These are phyloP conservation scores for Zosterops lateralis DNA, from an alignment of 2,113 vertebrate genomes.

Conservation along the genomic window DNA sequence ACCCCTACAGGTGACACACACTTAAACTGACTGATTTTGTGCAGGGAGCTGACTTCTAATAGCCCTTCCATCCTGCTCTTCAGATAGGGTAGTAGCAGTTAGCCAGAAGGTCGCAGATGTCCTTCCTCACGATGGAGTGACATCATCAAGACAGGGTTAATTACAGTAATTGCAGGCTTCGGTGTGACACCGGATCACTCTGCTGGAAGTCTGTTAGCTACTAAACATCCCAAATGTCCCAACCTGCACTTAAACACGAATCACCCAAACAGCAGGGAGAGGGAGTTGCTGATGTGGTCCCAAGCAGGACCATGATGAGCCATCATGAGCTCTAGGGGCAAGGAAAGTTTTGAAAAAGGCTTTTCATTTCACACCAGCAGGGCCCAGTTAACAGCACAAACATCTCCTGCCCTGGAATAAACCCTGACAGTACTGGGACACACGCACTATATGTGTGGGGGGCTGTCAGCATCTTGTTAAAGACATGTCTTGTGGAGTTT, in stretches of 20 bases:
- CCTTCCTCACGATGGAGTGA: background rate
- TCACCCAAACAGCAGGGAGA: background rate
- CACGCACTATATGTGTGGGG: background rate
- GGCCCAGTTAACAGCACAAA: background rate
- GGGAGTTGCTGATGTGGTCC: background rate
- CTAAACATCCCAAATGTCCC: background rate
- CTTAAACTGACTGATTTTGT: background rate
- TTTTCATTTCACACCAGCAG: background rate
- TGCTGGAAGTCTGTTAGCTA: background rate
- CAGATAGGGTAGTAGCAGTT: background rate
- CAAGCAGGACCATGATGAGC: background rate
- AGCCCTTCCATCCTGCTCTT: background rate
- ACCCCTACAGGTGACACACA: background rate
- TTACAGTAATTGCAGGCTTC: background rate
- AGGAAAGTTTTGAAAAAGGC: background rate
- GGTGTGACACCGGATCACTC: rapidly evolving
- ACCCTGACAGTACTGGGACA: background rate
- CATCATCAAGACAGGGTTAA: background rate
- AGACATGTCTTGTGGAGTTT: background rate
- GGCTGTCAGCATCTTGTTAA: background rate
- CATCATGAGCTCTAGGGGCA: background rate
- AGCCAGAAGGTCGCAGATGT: background rate
- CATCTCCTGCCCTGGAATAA: background rate
- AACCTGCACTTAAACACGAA: background rate
- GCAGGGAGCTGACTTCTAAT: background rate